Evolutionary conservation across 2,797 vertebrate genomes (phyloP), one percentile per base, ranked within the genome.

Genomic region (Anguilla anguilla): DNA sequence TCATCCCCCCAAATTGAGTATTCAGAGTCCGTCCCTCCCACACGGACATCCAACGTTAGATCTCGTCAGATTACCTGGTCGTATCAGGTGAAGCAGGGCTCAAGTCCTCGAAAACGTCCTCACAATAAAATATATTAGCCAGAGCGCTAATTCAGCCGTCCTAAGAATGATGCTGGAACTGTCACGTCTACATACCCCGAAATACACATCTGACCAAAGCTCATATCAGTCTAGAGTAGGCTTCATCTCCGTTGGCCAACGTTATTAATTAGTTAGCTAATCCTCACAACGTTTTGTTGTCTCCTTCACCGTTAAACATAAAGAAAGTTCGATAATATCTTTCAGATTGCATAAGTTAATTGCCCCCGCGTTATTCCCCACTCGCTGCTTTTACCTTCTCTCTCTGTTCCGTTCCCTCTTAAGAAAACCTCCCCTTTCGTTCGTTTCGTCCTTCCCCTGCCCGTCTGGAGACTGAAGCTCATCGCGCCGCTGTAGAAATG

Each of bases 331-430:
- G 74, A 79, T 79, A 46, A 43, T 39, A 39, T 46, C 28, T 74
- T 74, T 31, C 69, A 11, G 10, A 15, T 57, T 19, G 49, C 91
- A 90, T 88, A 91, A 92, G 91, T 90, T 91, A 69, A 86, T 91
- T 11, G 87, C 91, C 91, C 86, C 85, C 67, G 15, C 4, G 88
- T 90, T 90, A 67, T 67, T 89, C 83, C 74, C n/a, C 19, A 64
- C 43, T 85, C 83, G 74, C 84, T 49, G 83, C 85, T 86, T 84
- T 86, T 72, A 79, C 85, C 81, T 77, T 77, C 74, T 77, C 85
- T 59, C 85, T 59, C 69, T 88, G 82, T 88, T 86, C 85, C 49
- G 87, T 91, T 90, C 88, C 89, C 86, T 89, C 85, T 83, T 69
- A 87, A 89, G 89, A 90, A 91, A 89, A 87, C 84, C 67, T 81